Conservation (phyloP, 2,888 invertebrate genomes). For the Xestobium rufovillosum region DNA sequence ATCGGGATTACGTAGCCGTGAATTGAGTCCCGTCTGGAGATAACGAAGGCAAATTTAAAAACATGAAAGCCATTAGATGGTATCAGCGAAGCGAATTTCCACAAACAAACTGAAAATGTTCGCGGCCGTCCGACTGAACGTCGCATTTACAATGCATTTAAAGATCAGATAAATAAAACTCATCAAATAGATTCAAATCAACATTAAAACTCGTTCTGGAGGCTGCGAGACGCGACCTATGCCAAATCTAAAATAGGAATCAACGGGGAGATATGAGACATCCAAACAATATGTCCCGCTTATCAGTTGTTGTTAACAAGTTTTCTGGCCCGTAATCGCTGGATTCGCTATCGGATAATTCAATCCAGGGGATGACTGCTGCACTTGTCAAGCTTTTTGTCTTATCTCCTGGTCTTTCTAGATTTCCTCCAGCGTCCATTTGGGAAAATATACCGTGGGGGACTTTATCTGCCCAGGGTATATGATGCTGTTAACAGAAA, state of each 20-base stretch:
- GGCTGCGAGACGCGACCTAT: constrained; percentile 24
- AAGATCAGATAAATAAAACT: constrained; percentile 42
- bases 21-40: constrained; percentile 31
- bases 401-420: constrained; percentile 37
- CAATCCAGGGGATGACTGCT: constrained; percentile 30
- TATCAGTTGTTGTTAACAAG: constrained; percentile 43
- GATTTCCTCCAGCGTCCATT: constrained; percentile 21
- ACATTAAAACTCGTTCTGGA: constrained; percentile 39
- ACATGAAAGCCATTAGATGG: constrained; percentile 34
- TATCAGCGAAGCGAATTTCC: constrained; percentile 33
- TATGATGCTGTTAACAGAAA: no score
- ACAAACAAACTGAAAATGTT: constrained; percentile 33
- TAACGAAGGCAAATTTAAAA: constrained; percentile 37
- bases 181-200: constrained; percentile 45
- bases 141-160: constrained; percentile 23
- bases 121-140: no score
- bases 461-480: no score
- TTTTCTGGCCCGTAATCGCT: constrained; percentile 40
- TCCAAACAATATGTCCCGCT: constrained; percentile 42
- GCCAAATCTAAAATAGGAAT: constrained; percentile 44
- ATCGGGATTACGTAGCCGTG: constrained; percentile 31
- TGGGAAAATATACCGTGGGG: constrained; percentile 16
- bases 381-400: constrained; percentile 40
- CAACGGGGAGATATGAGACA: constrained; percentile 36
- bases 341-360: constrained; percentile 35